Evolutionary conservation across 2,888 invertebrate species (phyloP).

Genomic region (Osmoderma eremita): DNA sequence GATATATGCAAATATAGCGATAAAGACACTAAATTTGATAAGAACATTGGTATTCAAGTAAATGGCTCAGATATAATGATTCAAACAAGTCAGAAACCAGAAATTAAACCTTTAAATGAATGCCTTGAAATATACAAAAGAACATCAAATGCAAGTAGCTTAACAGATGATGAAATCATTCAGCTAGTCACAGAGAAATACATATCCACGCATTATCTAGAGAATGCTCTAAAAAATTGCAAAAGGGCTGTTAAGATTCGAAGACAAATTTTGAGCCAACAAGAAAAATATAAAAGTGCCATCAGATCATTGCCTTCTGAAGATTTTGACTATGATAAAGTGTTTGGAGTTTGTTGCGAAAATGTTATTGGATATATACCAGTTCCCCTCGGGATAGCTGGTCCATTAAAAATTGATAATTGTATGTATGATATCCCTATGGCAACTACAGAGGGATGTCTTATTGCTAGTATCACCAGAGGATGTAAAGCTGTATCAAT

Average conservation of each 20-base stretch:
- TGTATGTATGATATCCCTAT: constrained; percentile 87
- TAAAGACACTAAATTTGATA: constrained; percentile 6
- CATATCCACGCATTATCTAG: constrained; percentile 86
- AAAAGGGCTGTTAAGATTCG: constrained; percentile 87
- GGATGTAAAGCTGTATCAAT: constrained; percentile 89
- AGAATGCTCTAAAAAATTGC: constrained; percentile 80
- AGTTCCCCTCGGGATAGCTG: constrained; percentile 95
- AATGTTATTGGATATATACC: constrained; percentile 98
- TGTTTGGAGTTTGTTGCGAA: constrained; percentile 94
- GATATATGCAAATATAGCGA: neutral
- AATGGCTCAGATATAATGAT: constrained; percentile 12
- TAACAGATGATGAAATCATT: constrained; percentile 86
- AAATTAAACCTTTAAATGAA: constrained; percentile 66
- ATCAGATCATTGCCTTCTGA: constrained; percentile 80
- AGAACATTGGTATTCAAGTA: constrained; percentile 29
- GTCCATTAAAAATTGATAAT: constrained; percentile 89
- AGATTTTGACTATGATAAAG: constrained; percentile 63
- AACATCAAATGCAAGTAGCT: constrained; percentile 71
- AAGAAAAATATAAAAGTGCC: constrained; percentile 64
- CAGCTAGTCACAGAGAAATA: constrained; percentile 81
- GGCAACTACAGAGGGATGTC: constrained; percentile 99
- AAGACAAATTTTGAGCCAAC: constrained; percentile 71
- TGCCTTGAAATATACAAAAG: constrained; percentile 78
- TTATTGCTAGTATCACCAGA: constrained; percentile 96
- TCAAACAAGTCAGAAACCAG: constrained; percentile 41